Base-by-base conservation (phyloP, 2,113 vertebrate genomes). In the Columbina picui region DNA sequence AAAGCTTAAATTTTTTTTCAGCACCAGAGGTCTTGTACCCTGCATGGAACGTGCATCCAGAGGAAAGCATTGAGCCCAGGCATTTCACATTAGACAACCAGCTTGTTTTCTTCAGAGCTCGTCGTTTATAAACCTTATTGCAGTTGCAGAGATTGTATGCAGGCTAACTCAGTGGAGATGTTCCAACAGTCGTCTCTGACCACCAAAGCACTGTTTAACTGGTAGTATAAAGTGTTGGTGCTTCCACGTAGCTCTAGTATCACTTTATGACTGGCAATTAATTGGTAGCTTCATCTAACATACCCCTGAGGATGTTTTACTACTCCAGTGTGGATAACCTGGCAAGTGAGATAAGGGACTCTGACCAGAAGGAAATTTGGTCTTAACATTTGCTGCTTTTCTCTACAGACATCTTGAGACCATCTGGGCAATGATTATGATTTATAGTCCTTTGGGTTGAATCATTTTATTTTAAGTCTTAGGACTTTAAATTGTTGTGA, bases 11-110 rank as follows among this genome's bases (percentile, higher is more conserved):
- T 41, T 7, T 2, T 15, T 73, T 90, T 80, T 61, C 13, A 55
- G 23, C 29, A 36, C 25, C 30, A 59, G 38, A 56, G 21, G 4
- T 80, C 17, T 7, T 18, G 7, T 71, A 27, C 7, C 6, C 0
- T 4, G 26, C 14, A 27, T 4, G 7, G 7, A 27, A 22, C 34
- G 4, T 71, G 7, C 8, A 4, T 59, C 32, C 0, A 9, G 9
- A 49, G 59, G 20, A 59, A 87, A 41, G 2, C 15, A 18, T 71
- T 71, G 52, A 64, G 30, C n/a, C 39, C 69, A 7, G 9, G 4
- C 12, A 32, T 77, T 74, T 59, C 25, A 63, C 18, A 7, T 52
- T 52, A 29, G 22, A 39, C 49, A 57, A 3, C 8, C 41, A 19
- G 14, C 1, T 65, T 0, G 7, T 80, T 88, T 68, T 68, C 12